Percentiles rank a stretch among this genome's conserved stretches.
phyloP scores from a whole-genome alignment of 1,140 invertebrate species.

The Varroa destructor region DNA sequence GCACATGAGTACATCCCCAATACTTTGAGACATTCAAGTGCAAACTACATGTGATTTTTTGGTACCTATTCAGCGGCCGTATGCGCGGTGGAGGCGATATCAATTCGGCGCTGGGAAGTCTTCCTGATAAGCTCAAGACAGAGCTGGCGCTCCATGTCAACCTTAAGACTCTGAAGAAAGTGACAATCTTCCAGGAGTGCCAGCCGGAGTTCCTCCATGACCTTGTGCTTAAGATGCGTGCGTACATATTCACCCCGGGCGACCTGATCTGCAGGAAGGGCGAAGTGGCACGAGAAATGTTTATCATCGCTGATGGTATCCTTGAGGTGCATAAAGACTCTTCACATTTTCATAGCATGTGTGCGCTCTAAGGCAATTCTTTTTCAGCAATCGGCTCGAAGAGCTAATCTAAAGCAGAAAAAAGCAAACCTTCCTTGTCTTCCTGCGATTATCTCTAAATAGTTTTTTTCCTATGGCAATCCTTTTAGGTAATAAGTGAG shows the following conservation, averaged over 20 bases:
- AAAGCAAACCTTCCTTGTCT: too few relatives aligned
- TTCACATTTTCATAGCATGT: slow-evolving; percentile 39
- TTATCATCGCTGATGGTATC: slow-evolving; percentile 92
- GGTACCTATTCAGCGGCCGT: slow-evolving; percentile 53
- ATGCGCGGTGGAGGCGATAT: slow-evolving; percentile 90
- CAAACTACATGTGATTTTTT: not conserved
- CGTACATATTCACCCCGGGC: slow-evolving; percentile 90
- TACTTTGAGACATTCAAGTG: not conserved
- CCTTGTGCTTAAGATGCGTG: slow-evolving; percentile 91
- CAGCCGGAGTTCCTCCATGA: slow-evolving; percentile 93
- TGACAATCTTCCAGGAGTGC: slow-evolving; percentile 80
- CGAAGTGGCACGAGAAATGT: slow-evolving; percentile 90
- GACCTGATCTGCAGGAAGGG: slow-evolving; percentile 89
- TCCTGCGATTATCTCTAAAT: too few relatives aligned
- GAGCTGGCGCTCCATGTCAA: slow-evolving; percentile 90
- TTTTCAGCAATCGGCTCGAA: not conserved
- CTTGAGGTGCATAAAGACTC: slow-evolving; percentile 62
- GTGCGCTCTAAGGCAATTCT: slow-evolving; percentile 29
- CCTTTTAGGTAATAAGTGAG: slow-evolving; percentile 50
- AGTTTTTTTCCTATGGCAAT: too few relatives aligned
- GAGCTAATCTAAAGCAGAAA: not conserved
- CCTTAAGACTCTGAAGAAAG: slow-evolving; percentile 82
- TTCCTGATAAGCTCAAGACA: slow-evolving; percentile 91
- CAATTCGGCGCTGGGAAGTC: slow-evolving; percentile 74
- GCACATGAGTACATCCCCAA: too few relatives aligned